Evolutionary conservation across 53 echinoderm and acorn worm genomes (phyloP), one percentile per base, ranked within the genome.

Genomic region (Crossaster papposus): DNA sequence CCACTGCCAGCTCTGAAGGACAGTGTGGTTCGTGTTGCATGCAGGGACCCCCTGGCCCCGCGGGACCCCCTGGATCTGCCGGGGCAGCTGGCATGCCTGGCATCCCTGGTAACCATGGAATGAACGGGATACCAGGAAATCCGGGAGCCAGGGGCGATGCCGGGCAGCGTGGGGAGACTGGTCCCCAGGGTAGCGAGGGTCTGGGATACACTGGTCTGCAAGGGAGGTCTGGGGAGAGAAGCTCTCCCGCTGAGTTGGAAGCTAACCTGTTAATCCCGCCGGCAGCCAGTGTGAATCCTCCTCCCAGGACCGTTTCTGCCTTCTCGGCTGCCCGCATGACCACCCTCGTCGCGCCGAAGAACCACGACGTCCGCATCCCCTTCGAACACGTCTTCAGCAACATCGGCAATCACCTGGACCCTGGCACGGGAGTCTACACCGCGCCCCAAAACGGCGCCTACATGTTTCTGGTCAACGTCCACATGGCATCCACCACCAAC

Each of bases 401-500:
- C 86, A 86, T 93, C 26, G 95, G 95, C 8, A 83, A 89, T 34
- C 55, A 94, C 81, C 92, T 96, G 71, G 96, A 96, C 24, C 82
- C 81, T 4, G 63, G 64, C 51, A 94, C 96, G 9, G 96, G 96
- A 13, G 86, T 92, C 62, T 96, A 90, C 88, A 93, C 92, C 0
- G 92, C 92, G 4, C 93, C 93, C 0, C 85, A 79, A 0, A 26
- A 62, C 15, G 96, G 96, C 26, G 96, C 94, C 30, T 96, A 92
- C 76, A 80, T 91, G 64, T 96, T 96, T 90, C 81, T 92, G 68
- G 83, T 96, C 79, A 92, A 96, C 65, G 91, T 96, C 51, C 96
- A 96, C 87, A 94, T 92, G 89, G 96, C 96, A 12, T 95, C 96
- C 2, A 93, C 93, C 30, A 93, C 93, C 54, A 96, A 94, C 92